Evolutionary conservation across 2,888 invertebrate genomes (phyloP).

Genomic region (Diplazon laetatorius): DNA sequence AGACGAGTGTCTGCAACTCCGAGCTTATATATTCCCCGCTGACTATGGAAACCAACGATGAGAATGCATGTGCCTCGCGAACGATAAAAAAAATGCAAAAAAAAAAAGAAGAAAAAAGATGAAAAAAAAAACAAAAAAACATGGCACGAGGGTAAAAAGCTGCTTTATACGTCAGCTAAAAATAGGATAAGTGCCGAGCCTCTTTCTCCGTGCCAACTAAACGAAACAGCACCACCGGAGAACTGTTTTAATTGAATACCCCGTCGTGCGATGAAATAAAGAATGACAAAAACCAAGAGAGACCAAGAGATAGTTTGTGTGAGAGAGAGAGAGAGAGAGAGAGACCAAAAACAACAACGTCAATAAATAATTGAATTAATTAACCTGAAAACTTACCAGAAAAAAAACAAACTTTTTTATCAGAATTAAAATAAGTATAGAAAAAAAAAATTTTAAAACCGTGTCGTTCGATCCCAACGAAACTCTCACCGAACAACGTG

Average conservation of each 20-base stretch:
- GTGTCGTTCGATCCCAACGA: no score
- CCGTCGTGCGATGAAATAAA: not conserved
- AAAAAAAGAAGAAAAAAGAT: not conserved
- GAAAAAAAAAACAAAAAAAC: not conserved
- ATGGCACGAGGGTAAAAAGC: slow-evolving; percentile 17
- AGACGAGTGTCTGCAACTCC: slow-evolving; percentile 29
- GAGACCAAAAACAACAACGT: no score
- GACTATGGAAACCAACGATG: slow-evolving; percentile 18
- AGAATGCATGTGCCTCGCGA: slow-evolving; percentile 20
- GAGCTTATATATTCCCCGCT: slow-evolving; percentile 36
- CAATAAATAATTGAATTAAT: no score
- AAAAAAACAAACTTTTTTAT: no score
- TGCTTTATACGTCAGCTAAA: slow-evolving; percentile 22
- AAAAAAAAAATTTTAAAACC: no score
- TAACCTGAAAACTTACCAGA: no score
- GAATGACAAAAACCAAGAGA: not conserved
- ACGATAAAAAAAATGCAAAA: slow-evolving; percentile 7
- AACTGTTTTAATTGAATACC: slow-evolving; percentile 22
- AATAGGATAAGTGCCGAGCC: slow-evolving; percentile 31
- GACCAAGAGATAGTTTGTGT: no score
- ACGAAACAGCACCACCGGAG: not conserved
- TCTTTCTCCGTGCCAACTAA: slow-evolving; percentile 8
- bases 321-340: no score
- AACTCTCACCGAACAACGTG: no score
- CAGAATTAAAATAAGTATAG: no score